phyloP scores from a whole-genome alignment of 1,140 invertebrate species.

The Drosophila rhopaloa region DNA sequence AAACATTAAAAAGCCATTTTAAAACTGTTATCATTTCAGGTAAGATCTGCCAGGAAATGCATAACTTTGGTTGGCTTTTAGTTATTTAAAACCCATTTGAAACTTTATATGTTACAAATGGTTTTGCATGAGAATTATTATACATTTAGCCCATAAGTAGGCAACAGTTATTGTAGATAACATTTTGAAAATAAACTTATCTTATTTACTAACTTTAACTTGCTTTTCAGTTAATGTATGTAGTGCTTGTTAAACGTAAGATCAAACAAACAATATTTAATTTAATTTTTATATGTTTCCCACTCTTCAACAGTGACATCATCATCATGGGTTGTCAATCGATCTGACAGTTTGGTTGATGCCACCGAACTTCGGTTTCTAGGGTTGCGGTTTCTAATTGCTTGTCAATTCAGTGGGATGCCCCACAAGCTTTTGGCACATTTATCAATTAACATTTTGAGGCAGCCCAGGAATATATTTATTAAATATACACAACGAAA shows the following conservation, averaged over 20 bases:
- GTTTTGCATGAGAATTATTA: neutral
- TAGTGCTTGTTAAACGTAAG: neutral
- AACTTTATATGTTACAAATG: neutral
- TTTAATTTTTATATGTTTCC: neutral
- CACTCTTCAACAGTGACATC: neutral
- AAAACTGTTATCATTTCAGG: constrained; percentile 28
- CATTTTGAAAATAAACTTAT: too few relatives aligned
- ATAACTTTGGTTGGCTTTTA: neutral
- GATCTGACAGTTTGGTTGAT: constrained; percentile 15
- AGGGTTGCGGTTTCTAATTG: constrained; percentile 67
- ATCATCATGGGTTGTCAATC: constrained; percentile 6
- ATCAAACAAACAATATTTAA: neutral
- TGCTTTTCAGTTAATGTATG: neutral
- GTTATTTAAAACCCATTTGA: constrained; percentile 1
- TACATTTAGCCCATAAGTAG: neutral
- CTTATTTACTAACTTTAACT: too few relatives aligned
- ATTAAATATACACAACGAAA: neutral
- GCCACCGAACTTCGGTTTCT: constrained; percentile 13
- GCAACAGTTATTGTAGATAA: too few relatives aligned
- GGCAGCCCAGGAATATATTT: constrained; percentile 6
- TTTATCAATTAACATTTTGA: constrained; percentile 66
- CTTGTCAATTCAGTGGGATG: constrained; percentile 59
- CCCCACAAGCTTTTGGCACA: constrained; percentile 32
- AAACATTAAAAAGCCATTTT: constrained; percentile 47
- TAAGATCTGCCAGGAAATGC: constrained; percentile 2